Evolutionary conservation across 2,797 vertebrate genomes (phyloP).

Genomic region (Premnoplex brunnescens): DNA sequence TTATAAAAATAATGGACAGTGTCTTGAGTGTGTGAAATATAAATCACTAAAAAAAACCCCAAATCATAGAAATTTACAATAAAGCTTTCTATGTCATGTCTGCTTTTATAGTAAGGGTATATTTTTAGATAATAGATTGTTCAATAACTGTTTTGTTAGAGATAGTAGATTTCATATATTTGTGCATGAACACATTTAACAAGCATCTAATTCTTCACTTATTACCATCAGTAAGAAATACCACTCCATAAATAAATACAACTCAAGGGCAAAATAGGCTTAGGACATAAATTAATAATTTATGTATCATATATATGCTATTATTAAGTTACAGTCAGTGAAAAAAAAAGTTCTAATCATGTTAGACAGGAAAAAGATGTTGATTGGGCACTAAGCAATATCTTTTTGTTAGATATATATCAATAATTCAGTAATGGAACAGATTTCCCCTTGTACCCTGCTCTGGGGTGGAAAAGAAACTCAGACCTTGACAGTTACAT

Average conservation of each 20-base stretch:
- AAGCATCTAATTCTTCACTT: background rate
- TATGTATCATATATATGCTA: background rate
- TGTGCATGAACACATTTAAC: background rate
- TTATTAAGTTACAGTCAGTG: background rate
- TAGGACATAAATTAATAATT: background rate
- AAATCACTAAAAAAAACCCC: background rate
- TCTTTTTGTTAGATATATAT: background rate
- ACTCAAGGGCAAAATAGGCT: background rate
- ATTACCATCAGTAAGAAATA: background rate
- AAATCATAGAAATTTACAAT: background rate
- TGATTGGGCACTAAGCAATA: background rate
- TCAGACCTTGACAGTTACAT: accelerated
- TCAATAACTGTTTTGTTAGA: background rate
- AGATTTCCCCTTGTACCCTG: background rate
- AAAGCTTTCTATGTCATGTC: background rate
- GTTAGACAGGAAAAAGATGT: background rate
- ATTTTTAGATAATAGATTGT: background rate
- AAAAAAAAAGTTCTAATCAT: background rate
- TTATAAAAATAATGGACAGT: background rate
- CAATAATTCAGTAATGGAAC: background rate
- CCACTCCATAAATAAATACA: background rate
- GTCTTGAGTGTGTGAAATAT: background rate
- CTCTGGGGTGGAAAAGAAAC: background rate
- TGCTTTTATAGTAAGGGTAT: background rate
- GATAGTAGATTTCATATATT: background rate